Base-by-base conservation (phyloP, 1,140 invertebrate species). In the Caenorhabditis briggsae region DNA sequence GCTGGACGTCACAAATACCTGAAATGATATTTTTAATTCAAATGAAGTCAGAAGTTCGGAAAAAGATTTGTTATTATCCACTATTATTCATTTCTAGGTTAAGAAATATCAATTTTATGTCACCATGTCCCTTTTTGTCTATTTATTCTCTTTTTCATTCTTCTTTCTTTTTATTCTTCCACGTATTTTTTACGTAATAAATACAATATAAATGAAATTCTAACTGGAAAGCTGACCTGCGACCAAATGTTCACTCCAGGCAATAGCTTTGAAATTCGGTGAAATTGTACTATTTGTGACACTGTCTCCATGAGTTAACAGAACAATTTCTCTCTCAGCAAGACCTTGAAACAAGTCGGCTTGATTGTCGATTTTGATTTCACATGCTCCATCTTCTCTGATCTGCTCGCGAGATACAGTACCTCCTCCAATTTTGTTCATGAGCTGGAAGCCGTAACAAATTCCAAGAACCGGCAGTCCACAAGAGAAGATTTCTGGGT, bases 371-470 rank as follows among this genome's bases (percentile, higher is more conserved):
- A 99, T 94, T 93, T 96, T 95, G 88, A 99, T 95, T 65, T 94
- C 94, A 92, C 95, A 96, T 93, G 98, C 96, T 43, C 98, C 98
- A 94, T 99, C 98, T 94, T 99, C 97, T 89, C 97, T 94, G 5
- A 95, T 94, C 87, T 23, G 25, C 20, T 85, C 83, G 89, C 95
- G 94, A 12, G 95, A 93, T 56, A 99, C 96, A 6, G 95, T 95
- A n/a, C 98, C 98, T 12, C 96, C 96, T 93, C 97, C 98, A 93
- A 98, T 96, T 93, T 98, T 98, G 93, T 99, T 99, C 93, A 99
- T 95, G 95, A 99, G 96, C 94, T 99, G 87, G 95, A 99, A 97
- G 59, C 98, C 98, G 94, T 99, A 99, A 93, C 98, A 99, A 91
- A 99, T 99, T 89, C 96, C 96, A 92, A 99, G 94, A 82, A 99